Conservation (phyloP, 1,140 invertebrate species). For the Neodiprion pinetum region DNA sequence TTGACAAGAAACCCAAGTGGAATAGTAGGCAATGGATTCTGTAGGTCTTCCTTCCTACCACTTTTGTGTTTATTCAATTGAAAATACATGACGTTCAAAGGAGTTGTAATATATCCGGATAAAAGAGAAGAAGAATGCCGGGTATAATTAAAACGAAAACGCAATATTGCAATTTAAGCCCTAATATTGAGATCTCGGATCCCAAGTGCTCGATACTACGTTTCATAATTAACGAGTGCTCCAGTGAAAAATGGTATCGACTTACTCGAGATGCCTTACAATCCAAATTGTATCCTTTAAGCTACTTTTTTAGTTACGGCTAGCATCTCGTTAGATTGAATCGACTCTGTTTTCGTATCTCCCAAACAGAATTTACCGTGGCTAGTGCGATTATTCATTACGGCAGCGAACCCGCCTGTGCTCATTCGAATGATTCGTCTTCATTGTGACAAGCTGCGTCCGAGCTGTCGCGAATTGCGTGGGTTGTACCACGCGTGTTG, state of each 20-base stretch:
- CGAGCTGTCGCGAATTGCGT: conserved; percentile 3
- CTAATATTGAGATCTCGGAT: too few relatives aligned
- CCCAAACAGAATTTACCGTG: not conserved
- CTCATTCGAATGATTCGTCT: not conserved
- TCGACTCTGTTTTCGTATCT: not conserved
- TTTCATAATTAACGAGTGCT: too few relatives aligned
- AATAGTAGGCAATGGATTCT: not conserved
- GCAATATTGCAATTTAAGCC: too few relatives aligned
- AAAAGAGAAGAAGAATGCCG: too few relatives aligned
- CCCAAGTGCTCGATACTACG: too few relatives aligned
- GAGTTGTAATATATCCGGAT: too few relatives aligned
- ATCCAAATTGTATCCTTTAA: too few relatives aligned
- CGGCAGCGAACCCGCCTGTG: not conserved
- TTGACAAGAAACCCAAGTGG: not conserved
- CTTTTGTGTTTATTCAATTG: too few relatives aligned
- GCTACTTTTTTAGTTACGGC: not conserved
- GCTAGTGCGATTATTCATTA: not conserved
- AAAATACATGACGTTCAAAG: too few relatives aligned
- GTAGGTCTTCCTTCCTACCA: not conserved
- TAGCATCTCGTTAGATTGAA: not conserved
- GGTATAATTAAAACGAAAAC: too few relatives aligned
- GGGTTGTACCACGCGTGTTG: not conserved
- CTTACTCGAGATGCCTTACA: too few relatives aligned
- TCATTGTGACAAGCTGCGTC: conserved; percentile 1
- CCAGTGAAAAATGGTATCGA: too few relatives aligned